Evolutionary conservation across 2,888 invertebrate species (phyloP).

Genomic region (Cryptophagus acutangulus): DNA sequence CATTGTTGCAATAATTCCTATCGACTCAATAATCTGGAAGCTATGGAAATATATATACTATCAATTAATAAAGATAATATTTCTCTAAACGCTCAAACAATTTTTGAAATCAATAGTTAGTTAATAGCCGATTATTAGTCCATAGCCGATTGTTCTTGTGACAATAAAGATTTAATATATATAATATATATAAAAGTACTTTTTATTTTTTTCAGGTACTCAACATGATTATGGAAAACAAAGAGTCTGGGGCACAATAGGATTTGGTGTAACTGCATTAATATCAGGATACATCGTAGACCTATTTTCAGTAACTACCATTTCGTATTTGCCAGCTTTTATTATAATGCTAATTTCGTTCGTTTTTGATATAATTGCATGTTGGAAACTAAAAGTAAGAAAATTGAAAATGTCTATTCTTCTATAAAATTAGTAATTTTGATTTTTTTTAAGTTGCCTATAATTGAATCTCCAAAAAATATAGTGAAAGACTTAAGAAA

Average conservation of each 20-base stretch:
- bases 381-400: conserved; percentile 57
- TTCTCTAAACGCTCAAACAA: no score
- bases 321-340: conserved; percentile 69
- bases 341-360: conserved; percentile 62
- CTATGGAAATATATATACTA: no score
- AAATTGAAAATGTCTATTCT: no score
- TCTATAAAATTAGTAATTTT: no score
- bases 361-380: conserved; percentile 61
- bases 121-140: background rate
- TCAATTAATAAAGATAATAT: no score
- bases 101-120: no score
- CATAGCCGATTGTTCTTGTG: no score
- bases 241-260: conserved; percentile 77
- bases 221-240: conserved; percentile 71
- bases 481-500: conserved; percentile 62
- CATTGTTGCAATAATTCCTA: no score
- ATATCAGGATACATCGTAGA: conserved; percentile 67
- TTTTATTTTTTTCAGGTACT: conserved; percentile 51
- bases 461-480: conserved; percentile 61
- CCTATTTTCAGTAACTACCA: conserved; percentile 53
- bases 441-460: conserved; percentile 57
- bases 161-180: background rate
- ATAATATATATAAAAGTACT: background rate
- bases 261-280: conserved; percentile 70
- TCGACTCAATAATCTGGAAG: no score